These are phyloP conservation scores for Coecobrya sp. DNA, from an alignment of 2,888 invertebrate genomes.

Conservation along the genomic window DNA sequence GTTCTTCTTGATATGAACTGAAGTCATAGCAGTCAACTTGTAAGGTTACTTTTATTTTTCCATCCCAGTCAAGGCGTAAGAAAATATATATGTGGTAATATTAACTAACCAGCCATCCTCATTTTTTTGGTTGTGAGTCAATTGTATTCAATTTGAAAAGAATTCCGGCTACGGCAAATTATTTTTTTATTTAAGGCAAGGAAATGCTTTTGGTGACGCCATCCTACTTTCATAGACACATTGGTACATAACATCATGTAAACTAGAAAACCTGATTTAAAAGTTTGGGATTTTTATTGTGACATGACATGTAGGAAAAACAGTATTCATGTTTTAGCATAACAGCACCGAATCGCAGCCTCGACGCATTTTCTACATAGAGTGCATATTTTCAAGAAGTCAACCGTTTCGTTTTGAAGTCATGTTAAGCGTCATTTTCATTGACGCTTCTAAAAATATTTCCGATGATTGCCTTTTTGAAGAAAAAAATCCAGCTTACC, in stretches of 20 bases:
- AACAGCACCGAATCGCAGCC: not conserved
- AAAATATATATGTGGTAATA: not conserved
- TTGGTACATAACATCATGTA: slow-evolving; percentile 10
- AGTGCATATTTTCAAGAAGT: not conserved
- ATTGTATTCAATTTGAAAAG: slow-evolving; percentile 64
- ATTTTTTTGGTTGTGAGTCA: slow-evolving; percentile 44
- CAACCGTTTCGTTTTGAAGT: slow-evolving; percentile 55
- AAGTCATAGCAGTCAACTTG: not conserved
- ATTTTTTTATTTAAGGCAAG: slow-evolving; percentile 49
- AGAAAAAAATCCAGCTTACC: slow-evolving; percentile 10
- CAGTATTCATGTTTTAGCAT: not conserved
- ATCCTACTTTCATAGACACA: slow-evolving; percentile 5
- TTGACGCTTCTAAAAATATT: slow-evolving; percentile 47
- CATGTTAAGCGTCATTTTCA: slow-evolving; percentile 49
- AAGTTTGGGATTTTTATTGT: slow-evolving; percentile 59
- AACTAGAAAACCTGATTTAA: slow-evolving; percentile 64
- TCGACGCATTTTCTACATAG: not conserved
- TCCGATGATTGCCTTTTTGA: not conserved
- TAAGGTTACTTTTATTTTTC: slow-evolving; percentile 26
- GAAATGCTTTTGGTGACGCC: slow-evolving; percentile 60
- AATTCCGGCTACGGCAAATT: slow-evolving; percentile 64
- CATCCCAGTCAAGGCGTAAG: not conserved
- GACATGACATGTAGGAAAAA: slow-evolving; percentile 44
- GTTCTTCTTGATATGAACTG: not conserved
- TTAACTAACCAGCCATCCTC: slow-evolving; percentile 38